Base-by-base conservation (phyloP, 2,797 vertebrate species). In the Astyanax mexicanus region DNA sequence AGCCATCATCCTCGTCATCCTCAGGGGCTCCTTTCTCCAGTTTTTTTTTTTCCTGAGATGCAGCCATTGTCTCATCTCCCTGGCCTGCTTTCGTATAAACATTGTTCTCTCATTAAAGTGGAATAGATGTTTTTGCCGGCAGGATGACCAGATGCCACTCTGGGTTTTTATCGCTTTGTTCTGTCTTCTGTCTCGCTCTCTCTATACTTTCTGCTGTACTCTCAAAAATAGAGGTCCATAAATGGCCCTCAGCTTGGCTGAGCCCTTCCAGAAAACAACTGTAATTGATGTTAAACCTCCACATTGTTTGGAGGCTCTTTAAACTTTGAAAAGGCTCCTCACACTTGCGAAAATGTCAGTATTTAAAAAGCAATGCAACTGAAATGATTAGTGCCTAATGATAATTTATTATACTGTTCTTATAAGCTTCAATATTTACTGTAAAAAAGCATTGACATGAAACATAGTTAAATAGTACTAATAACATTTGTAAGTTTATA, bases 1-100 rank as follows among this genome's bases (percentile, higher is more conserved):
- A n/a, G 44, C 51, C 57, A 64, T 69, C 29, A 51, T 74, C 38
- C 9, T 45, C 45, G 47, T 67, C 19, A 27, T 75, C 71, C 71
- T 67, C 37, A 37, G 64, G 52, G 62, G 13, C 5, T 67, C 27
- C 42, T 11, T 37, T 17, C 37, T 37, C 17, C 37, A 38, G 35
- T 38, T 2, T 21, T 8, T 57, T 67, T 55, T 45, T 27, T 58
- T 74, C 57, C 37, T 37, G 19, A 65, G 49, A 54, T 27, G 3
- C 27, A 74, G 8, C 7, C 49, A 57, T 55, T 25, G 7, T 37
- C 29, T 74, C 45, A 73, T 73, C 45, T 64, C 15, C 23, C 23
- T 42, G 52, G 47, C 21, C 25, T 38, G 8, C n/a, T 17, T 44
- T 15, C 49, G 54, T 65, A 49, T 6, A 64, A 49, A 64, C 35